Percentiles rank a stretch among this genome's conserved stretches.
Evolutionary conservation across 2,113 vertebrate genomes (phyloP).

Genomic region (Sinocyclocheilus maitianheensis): DNA sequence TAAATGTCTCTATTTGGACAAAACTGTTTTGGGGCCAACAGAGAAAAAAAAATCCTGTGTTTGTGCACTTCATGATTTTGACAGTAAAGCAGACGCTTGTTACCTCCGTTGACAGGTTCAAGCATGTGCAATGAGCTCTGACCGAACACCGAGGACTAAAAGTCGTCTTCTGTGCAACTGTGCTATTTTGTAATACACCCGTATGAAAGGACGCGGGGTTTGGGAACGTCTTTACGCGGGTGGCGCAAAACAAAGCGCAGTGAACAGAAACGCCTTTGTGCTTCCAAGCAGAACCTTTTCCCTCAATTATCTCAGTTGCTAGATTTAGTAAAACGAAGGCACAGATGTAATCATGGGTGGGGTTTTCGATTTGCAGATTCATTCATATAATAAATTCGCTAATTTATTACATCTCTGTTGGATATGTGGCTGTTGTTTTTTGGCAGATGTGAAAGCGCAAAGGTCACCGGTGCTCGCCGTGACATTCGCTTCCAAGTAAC

Average conservation of each 20-base stretch:
- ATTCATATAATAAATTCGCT: too few species aligned
- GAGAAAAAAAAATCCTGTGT: not conserved
- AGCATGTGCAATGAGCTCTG: constrained; percentile 12
- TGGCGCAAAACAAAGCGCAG: constrained; percentile 31
- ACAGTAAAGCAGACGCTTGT: constrained; percentile 16
- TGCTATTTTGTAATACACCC: constrained; percentile 1
- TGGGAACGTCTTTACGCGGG: not conserved
- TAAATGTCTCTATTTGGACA: not conserved
- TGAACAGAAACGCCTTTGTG: not conserved
- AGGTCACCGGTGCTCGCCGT: too few species aligned
- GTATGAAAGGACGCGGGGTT: not conserved
- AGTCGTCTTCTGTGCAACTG: constrained; percentile 43
- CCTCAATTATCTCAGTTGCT: too few species aligned
- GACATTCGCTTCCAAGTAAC: too few species aligned
- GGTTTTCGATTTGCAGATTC: too few species aligned
- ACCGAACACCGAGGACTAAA: constrained; percentile 7
- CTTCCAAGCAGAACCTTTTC: too few species aligned
- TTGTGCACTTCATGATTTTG: constrained; percentile 3
- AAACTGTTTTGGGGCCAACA: not conserved
- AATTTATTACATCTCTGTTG: too few species aligned
- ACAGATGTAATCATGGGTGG: too few species aligned
- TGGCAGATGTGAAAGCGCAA: too few species aligned
- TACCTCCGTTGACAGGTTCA: constrained; percentile 21
- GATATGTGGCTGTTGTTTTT: too few species aligned
- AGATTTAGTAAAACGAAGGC: too few species aligned